These are phyloP conservation scores for Cryptoprocta ferox DNA, from an alignment of 2,797 vertebrate species.

Conservation along the genomic window DNA sequence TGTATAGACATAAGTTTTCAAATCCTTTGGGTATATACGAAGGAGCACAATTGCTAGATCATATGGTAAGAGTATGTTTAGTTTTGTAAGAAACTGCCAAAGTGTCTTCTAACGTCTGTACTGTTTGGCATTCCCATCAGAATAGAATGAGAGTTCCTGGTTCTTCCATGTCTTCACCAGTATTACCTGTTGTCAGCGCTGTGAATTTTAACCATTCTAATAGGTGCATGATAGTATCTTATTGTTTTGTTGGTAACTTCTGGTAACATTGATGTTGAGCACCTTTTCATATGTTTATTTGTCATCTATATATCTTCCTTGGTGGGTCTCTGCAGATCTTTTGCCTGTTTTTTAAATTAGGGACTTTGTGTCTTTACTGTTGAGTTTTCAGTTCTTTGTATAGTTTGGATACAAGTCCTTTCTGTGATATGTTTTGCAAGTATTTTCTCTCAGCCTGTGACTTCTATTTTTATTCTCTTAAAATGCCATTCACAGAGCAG, in stretches of 20 bases:
- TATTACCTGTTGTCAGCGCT: background rate
- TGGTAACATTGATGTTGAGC: background rate
- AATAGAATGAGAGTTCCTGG: background rate
- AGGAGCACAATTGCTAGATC: background rate
- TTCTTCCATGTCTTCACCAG: background rate
- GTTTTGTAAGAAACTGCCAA: background rate
- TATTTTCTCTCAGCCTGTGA: background rate
- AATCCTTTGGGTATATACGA: background rate
- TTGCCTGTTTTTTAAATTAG: slow-evolving; percentile 3
- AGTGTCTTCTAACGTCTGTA: background rate
- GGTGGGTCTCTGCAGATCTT: background rate
- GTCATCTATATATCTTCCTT: background rate
- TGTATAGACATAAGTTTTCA: background rate
- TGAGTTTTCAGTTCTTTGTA: slow-evolving; percentile 30
- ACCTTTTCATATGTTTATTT: slow-evolving; percentile 6
- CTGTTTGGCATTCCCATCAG: background rate
- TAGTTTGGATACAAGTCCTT: background rate
- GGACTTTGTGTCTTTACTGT: background rate
- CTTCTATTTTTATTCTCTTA: slow-evolving; percentile 15
- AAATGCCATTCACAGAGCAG: background rate
- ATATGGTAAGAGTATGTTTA: background rate
- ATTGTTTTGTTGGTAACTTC: slow-evolving; percentile 32
- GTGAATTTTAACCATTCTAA: background rate
- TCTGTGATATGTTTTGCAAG: background rate
- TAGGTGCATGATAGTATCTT: background rate